Conservation (phyloP, 2,888 invertebrate genomes). For the Tachina fera region DNA sequence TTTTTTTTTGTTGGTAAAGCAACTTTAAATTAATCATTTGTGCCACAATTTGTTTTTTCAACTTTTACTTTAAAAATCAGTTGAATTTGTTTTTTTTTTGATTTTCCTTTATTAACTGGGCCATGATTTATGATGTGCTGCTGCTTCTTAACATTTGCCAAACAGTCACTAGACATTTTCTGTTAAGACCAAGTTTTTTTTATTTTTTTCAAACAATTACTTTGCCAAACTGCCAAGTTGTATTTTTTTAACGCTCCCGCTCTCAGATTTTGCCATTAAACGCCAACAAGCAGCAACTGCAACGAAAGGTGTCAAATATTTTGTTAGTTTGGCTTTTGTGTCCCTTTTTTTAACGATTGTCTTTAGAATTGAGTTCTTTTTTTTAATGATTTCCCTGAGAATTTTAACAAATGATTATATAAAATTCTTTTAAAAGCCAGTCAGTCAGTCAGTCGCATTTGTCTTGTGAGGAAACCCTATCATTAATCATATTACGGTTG, state of each 20-base stretch:
- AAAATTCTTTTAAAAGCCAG: constrained; percentile 30
- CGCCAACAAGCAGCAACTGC: constrained; percentile 51
- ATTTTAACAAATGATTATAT: constrained; percentile 39
- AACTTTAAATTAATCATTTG: constrained; percentile 47
- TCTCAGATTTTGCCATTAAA: constrained; percentile 21
- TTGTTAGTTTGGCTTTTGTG: constrained; percentile 54
- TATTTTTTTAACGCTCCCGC: not conserved
- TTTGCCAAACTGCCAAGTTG: not conserved
- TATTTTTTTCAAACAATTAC: constrained; percentile 5
- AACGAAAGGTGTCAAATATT: constrained; percentile 71
- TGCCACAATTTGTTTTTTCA: not conserved
- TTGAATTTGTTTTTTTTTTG: constrained; percentile 62
- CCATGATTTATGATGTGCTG: constrained; percentile 65
- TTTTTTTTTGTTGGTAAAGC: not conserved
- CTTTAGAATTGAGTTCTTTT: constrained; percentile 33
- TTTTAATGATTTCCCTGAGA: constrained; percentile 35
- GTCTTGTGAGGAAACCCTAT: constrained; percentile 14
- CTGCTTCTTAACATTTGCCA: constrained; percentile 35
- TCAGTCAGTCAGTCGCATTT: constrained; percentile 47
- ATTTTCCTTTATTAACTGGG: constrained; percentile 67
- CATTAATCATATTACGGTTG: constrained; percentile 62
- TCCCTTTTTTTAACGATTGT: constrained; percentile 43
- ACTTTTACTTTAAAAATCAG: constrained; percentile 37
- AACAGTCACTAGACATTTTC: constrained; percentile 58
- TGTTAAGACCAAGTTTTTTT: constrained; percentile 41